These are phyloP conservation scores for Drosophila vallismaia DNA, from an alignment of 2,888 invertebrate genomes.

Conservation along the genomic window DNA sequence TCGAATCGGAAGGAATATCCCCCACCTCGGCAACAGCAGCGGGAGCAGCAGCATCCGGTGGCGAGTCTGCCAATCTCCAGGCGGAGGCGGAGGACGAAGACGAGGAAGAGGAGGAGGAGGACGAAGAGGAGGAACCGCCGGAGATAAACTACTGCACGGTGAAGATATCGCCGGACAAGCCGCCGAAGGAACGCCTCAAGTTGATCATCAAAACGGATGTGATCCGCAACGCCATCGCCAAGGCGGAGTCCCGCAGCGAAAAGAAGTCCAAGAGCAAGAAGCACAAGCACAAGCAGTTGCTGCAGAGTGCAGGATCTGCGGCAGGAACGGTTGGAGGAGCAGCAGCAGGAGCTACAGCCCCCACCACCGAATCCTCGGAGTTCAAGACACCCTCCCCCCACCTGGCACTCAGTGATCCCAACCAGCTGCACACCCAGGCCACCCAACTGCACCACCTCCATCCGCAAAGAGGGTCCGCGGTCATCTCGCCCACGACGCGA, in stretches of 20 bases:
- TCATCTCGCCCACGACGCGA: slow-evolving; percentile 85
- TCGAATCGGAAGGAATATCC: slow-evolving; percentile 9
- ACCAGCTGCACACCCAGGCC: slow-evolving; percentile 22
- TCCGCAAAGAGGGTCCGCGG: slow-evolving; percentile 61
- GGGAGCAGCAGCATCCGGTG: slow-evolving; percentile 27
- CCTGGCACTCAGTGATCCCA: slow-evolving; percentile 62
- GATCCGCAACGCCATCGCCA: slow-evolving; percentile 82
- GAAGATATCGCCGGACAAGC: slow-evolving; percentile 83
- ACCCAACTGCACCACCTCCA: slow-evolving; percentile 14
- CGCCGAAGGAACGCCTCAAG: slow-evolving; percentile 85
- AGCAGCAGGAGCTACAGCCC: slow-evolving; percentile 26
- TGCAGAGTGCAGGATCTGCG: slow-evolving; percentile 25
- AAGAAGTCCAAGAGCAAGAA: slow-evolving; percentile 82
- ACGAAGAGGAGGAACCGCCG: slow-evolving; percentile 79
- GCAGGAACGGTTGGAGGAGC: slow-evolving; percentile 17
- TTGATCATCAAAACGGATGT: slow-evolving; percentile 83
- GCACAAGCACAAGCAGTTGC: slow-evolving; percentile 76
- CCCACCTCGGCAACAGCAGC: slow-evolving; percentile 17
- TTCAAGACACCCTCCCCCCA: slow-evolving; percentile 85
- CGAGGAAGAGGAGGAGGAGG: slow-evolving; percentile 68
- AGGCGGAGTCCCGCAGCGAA: slow-evolving; percentile 71
- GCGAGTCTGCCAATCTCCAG: slow-evolving; percentile 41
- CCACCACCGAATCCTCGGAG: slow-evolving; percentile 56
- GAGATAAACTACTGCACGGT: slow-evolving; percentile 83
- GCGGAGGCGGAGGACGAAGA: slow-evolving; percentile 53